These are phyloP conservation scores for Magallana angulata DNA, from an alignment of 1,140 invertebrate genomes.

Conservation along the genomic window DNA sequence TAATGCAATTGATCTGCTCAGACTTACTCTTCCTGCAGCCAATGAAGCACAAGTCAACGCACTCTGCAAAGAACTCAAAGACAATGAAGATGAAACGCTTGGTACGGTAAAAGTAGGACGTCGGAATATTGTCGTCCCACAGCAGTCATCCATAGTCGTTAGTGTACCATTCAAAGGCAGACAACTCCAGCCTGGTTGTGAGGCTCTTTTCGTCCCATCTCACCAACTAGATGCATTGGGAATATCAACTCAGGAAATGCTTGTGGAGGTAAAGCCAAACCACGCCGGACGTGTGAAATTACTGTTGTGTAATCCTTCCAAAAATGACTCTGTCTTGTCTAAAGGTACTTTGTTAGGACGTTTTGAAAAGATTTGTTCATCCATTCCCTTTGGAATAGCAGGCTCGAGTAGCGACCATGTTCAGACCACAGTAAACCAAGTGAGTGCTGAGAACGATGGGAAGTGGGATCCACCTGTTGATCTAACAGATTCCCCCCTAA, in stretches of 20 bases:
- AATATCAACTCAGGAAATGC: background rate
- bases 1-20: background rate
- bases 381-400: background rate
- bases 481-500: background rate
- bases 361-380: constrained; percentile 22
- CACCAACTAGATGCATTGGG: background rate
- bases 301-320: constrained; percentile 4
- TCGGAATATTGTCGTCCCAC: too few species aligned
- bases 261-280: background rate
- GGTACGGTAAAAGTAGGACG: background rate
- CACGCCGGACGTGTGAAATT: background rate
- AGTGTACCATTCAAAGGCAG: background rate
- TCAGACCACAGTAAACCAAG: too few species aligned
- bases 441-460: too few species aligned
- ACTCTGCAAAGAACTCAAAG: background rate
- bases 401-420: background rate
- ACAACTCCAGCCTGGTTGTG: background rate
- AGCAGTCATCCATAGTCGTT: background rate
- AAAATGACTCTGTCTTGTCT: constrained; percentile 30
- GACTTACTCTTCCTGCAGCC: background rate
- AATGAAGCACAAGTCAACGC: background rate
- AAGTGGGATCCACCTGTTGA: constrained; percentile 37
- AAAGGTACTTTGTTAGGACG: background rate
- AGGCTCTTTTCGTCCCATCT: background rate
- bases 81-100: background rate